phyloP scores from a whole-genome alignment of 2,113 vertebrate genomes.

The Leuciscus idus region DNA sequence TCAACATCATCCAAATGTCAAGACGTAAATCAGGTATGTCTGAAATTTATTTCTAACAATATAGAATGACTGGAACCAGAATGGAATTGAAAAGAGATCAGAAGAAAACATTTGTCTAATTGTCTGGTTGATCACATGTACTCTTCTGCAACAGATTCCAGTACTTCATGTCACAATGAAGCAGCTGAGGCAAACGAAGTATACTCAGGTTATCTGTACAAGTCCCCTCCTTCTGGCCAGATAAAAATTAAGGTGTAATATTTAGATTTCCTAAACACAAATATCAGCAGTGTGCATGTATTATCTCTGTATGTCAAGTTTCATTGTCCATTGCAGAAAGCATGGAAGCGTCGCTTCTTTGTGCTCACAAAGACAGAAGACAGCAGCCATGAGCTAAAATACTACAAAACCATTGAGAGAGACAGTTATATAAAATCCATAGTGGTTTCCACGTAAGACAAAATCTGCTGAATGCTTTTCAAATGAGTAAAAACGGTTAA shows the following conservation, averaged over 20 bases:
- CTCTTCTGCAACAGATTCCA: background rate
- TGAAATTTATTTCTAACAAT: background rate
- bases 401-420: constrained; percentile 71
- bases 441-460: constrained; percentile 53
- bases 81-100: background rate
- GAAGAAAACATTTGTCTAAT: background rate
- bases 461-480: background rate
- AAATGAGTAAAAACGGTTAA: background rate
- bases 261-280: background rate
- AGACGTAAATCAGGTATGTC: constrained; percentile 21
- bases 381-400: constrained; percentile 70
- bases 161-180: background rate
- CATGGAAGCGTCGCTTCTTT: constrained; percentile 83
- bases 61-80: background rate
- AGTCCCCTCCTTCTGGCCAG: constrained; percentile 34
- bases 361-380: constrained; percentile 68
- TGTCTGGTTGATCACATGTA: background rate
- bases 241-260: constrained; percentile 22
- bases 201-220: constrained; percentile 33
- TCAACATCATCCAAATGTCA: constrained; percentile 10
- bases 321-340: constrained; percentile 58
- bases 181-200: constrained; percentile 17
- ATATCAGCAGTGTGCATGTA: background rate
- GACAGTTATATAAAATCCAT: constrained; percentile 49
- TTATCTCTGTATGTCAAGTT: background rate